Percentiles rank a stretch among this genome's conserved stretches.
Evolutionary conservation across 2,888 invertebrate genomes (phyloP).

Genomic region (Ryuthela nishihirai): DNA sequence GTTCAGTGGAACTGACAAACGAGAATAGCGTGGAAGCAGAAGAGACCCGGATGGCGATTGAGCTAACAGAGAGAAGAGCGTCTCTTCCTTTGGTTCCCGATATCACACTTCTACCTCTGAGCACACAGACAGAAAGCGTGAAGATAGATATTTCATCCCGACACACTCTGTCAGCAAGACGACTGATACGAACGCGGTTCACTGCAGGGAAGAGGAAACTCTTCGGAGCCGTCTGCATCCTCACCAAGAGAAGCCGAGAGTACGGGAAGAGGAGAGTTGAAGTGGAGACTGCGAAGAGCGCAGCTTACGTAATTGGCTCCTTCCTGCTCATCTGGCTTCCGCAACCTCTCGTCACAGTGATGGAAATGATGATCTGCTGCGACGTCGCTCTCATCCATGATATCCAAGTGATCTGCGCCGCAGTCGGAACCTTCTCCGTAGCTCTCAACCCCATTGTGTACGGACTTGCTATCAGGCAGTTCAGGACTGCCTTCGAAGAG

Average conservation of each 20-base stretch:
- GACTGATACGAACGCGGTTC: neutral
- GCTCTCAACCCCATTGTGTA: slow-evolving; percentile 23
- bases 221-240: neutral
- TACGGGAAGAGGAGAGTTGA: neutral
- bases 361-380: neutral
- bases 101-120: no score
- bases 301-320: neutral
- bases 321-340: neutral
- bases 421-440: slow-evolving; percentile 2
- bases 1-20: no score
- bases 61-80: no score
- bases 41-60: no score
- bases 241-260: neutral
- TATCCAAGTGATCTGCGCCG: neutral
- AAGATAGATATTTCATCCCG: no score
- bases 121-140: no score
- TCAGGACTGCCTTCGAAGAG: slow-evolving; percentile 13
- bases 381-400: neutral
- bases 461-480: slow-evolving; percentile 27
- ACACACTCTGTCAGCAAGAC: no score
- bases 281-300: neutral
- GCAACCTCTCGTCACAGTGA: neutral
- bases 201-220: neutral
- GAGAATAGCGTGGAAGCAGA: no score
- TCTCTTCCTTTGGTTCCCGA: no score